These are phyloP conservation scores for Lerema accius DNA, from an alignment of 1,140 invertebrate species.

Conservation along the genomic window DNA sequence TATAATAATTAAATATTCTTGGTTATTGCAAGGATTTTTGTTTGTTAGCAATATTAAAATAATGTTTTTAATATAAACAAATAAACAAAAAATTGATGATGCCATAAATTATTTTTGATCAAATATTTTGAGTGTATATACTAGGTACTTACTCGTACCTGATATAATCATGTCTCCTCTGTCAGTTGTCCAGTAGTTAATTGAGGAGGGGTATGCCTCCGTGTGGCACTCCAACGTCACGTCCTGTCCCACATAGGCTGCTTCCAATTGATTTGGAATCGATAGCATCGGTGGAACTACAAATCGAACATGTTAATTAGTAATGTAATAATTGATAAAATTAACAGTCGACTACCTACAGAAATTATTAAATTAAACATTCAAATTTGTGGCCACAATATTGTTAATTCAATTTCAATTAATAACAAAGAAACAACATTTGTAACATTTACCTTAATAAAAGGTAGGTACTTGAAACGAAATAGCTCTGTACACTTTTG, in stretches of 20 bases:
- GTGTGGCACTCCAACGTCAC: slow-evolving; percentile 93
- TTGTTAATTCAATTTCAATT: slow-evolving; percentile 11
- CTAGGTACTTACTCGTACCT: slow-evolving; percentile 89
- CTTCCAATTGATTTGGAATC: slow-evolving; percentile 93
- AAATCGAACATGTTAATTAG: slow-evolving; percentile 34
- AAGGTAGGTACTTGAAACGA: too few relatives aligned
- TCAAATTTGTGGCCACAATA: slow-evolving; percentile 20
- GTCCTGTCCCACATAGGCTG: slow-evolving; percentile 91
- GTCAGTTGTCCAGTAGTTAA: slow-evolving; percentile 95
- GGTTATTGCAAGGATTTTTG: too few relatives aligned
- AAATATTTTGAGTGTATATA: too few relatives aligned
- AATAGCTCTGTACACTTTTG: neutral
- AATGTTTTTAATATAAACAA: too few relatives aligned
- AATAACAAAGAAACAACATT: slow-evolving; percentile 6
- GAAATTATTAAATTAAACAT: slow-evolving; percentile 17
- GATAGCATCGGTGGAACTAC: slow-evolving; percentile 94
- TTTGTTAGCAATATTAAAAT: too few relatives aligned
- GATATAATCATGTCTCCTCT: slow-evolving; percentile 94
- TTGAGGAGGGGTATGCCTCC: slow-evolving; percentile 94
- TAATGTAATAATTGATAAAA: slow-evolving; percentile 36
- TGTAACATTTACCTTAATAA: neutral
- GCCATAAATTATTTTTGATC: too few relatives aligned
- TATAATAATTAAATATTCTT: too few relatives aligned
- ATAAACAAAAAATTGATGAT: too few relatives aligned
- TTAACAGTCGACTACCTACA: slow-evolving; percentile 1